Evolutionary conservation across 2,113 vertebrate species (phyloP).

Genomic region (Stegastes partitus): DNA sequence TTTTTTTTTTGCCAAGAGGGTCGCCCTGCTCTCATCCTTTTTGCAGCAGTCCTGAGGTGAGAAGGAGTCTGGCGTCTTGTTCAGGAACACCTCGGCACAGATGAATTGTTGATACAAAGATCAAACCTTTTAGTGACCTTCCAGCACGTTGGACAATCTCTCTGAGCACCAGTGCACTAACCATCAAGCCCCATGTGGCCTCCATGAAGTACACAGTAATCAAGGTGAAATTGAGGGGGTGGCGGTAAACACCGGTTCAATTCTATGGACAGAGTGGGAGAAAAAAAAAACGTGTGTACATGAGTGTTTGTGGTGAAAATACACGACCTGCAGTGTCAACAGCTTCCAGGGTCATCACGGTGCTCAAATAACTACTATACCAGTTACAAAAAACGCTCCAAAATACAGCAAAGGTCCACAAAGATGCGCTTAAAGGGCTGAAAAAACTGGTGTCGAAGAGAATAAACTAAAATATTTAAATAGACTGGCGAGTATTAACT

Average conservation of each 20-base stretch:
- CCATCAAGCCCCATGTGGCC: constrained; percentile 56
- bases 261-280: constrained; percentile 17
- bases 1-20: not conserved
- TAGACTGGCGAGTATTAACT: too few relatives aligned
- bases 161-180: constrained; percentile 26
- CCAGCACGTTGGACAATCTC: constrained; percentile 55
- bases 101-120: constrained; percentile 54
- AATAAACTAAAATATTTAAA: too few relatives aligned
- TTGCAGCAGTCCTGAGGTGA: constrained; percentile 22
- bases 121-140: constrained; percentile 69
- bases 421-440: not conserved
- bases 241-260: constrained; percentile 52
- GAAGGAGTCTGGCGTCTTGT: constrained; percentile 15
- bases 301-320: constrained; percentile 32
- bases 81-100: constrained; percentile 38
- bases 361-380: constrained; percentile 1
- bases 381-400: not conserved
- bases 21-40: constrained; percentile 29
- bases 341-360: constrained; percentile 9
- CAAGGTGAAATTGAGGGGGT: constrained; percentile 54
- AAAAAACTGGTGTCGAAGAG: too few relatives aligned
- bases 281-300: constrained; percentile 2
- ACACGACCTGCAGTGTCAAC: constrained; percentile 41
- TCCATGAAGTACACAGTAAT: constrained; percentile 59
- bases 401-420: not conserved